A percentile compares a stretch with the other conserved stretches of the same genome.
Evolutionary conservation across 2,797 vertebrate genomes (phyloP).

Genomic region (Pagetopsis macropterus): DNA sequence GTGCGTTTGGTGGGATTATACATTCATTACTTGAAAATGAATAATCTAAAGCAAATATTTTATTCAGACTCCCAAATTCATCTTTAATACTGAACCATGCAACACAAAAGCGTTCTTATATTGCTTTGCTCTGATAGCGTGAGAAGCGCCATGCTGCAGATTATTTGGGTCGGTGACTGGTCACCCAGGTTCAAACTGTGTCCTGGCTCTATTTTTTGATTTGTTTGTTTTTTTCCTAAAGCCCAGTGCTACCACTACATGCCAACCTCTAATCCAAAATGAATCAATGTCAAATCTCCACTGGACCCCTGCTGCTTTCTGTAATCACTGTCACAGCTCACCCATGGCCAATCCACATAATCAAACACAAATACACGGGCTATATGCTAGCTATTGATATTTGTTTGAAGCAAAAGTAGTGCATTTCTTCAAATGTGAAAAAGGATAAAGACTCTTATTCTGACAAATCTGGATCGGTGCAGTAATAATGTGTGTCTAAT

Average conservation of each 20-base stretch:
- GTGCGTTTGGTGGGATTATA: not conserved
- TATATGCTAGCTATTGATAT: not conserved
- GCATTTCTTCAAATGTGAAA: constrained; percentile 11
- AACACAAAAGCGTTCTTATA: not conserved
- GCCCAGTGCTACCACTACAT: not conserved
- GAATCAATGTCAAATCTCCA: constrained; percentile 43
- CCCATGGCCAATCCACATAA: not conserved
- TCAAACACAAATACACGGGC: not conserved
- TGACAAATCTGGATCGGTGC: not conserved
- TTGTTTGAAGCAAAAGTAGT: not conserved
- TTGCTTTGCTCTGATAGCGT: not conserved
- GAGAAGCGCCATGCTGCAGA: not conserved
- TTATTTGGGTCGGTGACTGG: constrained; percentile 33
- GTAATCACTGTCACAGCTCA: constrained; percentile 36
- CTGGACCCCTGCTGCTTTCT: constrained; percentile 18
- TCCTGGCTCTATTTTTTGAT: constrained; percentile 36
- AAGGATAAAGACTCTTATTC: not conserved
- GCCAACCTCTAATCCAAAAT: constrained; percentile 46
- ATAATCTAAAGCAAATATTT: constrained; percentile 7
- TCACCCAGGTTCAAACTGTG: constrained; percentile 21
- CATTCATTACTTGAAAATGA: not conserved
- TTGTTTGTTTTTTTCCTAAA: constrained; percentile 40
- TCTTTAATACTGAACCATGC: not conserved
- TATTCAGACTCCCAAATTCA: constrained; percentile 13
- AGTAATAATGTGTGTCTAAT: constrained; percentile 8